phyloP scores from a whole-genome alignment of 2,888 invertebrate species.

The Limenitis camilla region DNA sequence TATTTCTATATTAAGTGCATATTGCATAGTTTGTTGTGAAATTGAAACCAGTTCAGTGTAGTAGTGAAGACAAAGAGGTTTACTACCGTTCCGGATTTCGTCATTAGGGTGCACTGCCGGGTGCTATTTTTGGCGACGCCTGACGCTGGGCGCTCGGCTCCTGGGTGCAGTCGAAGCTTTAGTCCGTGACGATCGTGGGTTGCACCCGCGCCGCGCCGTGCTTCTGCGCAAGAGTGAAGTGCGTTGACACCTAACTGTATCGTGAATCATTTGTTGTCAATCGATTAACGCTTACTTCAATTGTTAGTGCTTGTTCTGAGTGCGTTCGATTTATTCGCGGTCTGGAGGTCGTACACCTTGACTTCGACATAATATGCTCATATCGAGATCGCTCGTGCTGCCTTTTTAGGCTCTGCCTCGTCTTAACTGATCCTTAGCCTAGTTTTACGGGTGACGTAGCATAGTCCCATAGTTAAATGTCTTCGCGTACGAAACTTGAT shows the following conservation, averaged over 20 bases:
- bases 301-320: slow-evolving; percentile 59
- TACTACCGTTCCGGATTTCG: slow-evolving; percentile 46
- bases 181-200: slow-evolving; percentile 53
- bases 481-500: slow-evolving; percentile 77
- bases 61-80: slow-evolving; percentile 43
- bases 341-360: slow-evolving; percentile 61
- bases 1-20: no score
- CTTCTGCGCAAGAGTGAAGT: slow-evolving; percentile 61
- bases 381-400: slow-evolving; percentile 58
- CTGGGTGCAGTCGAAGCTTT: slow-evolving; percentile 54
- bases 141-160: slow-evolving; percentile 58
- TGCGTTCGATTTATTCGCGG: slow-evolving; percentile 46
- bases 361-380: slow-evolving; percentile 54
- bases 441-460: slow-evolving; percentile 56
- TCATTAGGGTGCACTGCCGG: slow-evolving; percentile 68
- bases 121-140: slow-evolving; percentile 64
- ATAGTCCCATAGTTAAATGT: slow-evolving; percentile 64
- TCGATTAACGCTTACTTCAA: slow-evolving; percentile 40
- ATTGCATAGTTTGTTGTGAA: slow-evolving; percentile 1
- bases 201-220: slow-evolving; percentile 50
- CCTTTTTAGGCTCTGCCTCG: slow-evolving; percentile 66
- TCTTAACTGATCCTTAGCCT: slow-evolving; percentile 59
- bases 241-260: slow-evolving; percentile 71
- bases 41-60: not conserved
- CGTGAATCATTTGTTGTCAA: slow-evolving; percentile 63